These are phyloP conservation scores for Eulacestoma nigropectus DNA, from an alignment of 2,113 vertebrate species.

Conservation along the genomic window DNA sequence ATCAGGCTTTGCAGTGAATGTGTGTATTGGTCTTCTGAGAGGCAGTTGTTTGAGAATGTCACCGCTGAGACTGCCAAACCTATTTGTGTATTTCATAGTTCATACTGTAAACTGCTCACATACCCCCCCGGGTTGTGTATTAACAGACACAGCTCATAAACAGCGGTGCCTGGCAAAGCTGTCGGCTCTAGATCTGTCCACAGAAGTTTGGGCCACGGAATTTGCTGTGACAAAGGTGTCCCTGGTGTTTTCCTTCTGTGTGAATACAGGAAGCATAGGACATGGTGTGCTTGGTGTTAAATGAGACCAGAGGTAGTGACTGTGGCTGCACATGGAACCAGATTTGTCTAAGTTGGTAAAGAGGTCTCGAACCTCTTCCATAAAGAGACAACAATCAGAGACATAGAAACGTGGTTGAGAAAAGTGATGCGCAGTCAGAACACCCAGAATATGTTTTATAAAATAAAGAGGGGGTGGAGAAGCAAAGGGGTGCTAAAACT, in stretches of 20 bases:
- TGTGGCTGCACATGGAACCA: not conserved
- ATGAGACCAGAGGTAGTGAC: not conserved
- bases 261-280: not conserved
- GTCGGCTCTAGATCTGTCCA: not conserved
- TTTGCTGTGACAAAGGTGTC: not conserved
- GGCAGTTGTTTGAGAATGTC: not conserved
- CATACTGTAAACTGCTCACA: not conserved
- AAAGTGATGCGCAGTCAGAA: not conserved
- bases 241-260: not conserved
- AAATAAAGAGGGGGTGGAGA: not conserved
- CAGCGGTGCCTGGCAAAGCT: not conserved
- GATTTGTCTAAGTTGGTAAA: not conserved
- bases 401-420: not conserved
- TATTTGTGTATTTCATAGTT: constrained; percentile 2
- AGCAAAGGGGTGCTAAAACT: not conserved
- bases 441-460: not conserved
- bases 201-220: not conserved
- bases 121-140: not conserved
- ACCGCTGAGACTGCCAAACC: not conserved
- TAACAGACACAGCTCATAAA: not conserved
- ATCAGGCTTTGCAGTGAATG: not conserved
- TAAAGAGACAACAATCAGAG: not conserved
- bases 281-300: not conserved
- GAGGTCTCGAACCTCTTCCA: not conserved
- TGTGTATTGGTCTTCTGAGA: not conserved